These are phyloP conservation scores for Anseranas semipalmata DNA, from an alignment of 2,113 vertebrate genomes.

Conservation along the genomic window DNA sequence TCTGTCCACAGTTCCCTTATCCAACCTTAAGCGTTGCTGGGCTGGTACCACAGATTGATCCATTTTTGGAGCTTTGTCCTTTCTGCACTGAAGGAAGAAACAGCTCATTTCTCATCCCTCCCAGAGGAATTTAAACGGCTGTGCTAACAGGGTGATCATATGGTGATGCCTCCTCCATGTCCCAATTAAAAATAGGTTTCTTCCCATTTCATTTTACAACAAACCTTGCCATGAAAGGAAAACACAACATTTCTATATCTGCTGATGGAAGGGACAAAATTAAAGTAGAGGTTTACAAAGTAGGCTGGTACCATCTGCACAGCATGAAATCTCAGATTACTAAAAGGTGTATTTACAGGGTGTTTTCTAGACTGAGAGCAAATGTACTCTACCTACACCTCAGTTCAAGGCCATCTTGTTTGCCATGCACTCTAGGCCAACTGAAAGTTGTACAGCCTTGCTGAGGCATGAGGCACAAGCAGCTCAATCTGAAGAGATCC, in stretches of 20 bases:
- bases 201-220: background rate
- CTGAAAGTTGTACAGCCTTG: background rate
- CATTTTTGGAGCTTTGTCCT: background rate
- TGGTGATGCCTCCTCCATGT: background rate
- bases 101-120: background rate
- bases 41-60: background rate
- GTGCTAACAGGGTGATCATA: background rate
- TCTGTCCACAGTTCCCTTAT: background rate
- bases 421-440: background rate
- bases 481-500: background rate
- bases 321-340: background rate
- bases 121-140: background rate
- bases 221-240: background rate
- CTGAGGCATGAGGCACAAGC: background rate
- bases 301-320: background rate
- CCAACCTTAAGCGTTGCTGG: rapidly evolving
- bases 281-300: background rate
- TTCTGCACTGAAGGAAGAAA: background rate
- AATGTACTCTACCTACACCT: background rate
- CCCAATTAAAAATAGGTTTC: background rate
- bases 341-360: background rate
- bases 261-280: background rate
- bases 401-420: background rate
- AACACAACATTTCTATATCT: background rate
- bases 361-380: background rate